Evolutionary conservation across 1,140 invertebrate species (phyloP), one percentile per base, ranked within the genome.

Genomic region (Trichonephila clavipes): DNA sequence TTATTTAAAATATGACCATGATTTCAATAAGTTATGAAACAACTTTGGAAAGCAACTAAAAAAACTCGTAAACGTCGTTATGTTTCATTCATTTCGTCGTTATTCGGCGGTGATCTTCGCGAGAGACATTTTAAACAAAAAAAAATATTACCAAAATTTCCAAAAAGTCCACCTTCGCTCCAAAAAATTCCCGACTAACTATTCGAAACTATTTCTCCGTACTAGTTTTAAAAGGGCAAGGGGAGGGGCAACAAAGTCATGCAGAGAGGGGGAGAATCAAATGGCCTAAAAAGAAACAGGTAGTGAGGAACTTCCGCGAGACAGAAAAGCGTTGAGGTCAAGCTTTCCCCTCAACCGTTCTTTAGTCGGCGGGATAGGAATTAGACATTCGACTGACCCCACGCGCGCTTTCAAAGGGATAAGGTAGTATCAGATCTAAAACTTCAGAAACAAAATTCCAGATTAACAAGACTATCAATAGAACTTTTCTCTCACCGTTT

Each of bases 281-380:
- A 44, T 88, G 87, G 87, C 87, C 87, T 58, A 88, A 34, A 88
- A 69, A 88, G 64, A 64, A 88, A 88, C 87, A 58, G 87, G 87
- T 88, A 88, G 59, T 69, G 21, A 4, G 18, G 64, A 62, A 87
- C 85, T 87, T 87, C 85, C 85, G 85, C 85, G n/a, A 87, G 59
- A 64, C 85, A 34, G 61, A 28, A 10, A 77, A 77, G 34, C 28
- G 72, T 34, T 77, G 85, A 87, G 85, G 85, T 87, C 61, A 87
- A 28, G 59, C 61, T 87, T 87, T 64, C 28, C 21, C 24, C 62
- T 40, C 58, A 14, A 87, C 40, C 7, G 16, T 59, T 34, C 28
- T 87, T 87, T 21, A 6, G 40, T 83, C 21, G 18, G 18, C 24
- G 19, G 24, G 34, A 40, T 34, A 24, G n/a, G 24, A 24, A 69